Conservation (phyloP, 1,140 invertebrate genomes). For the Hyphantria cunea region DNA sequence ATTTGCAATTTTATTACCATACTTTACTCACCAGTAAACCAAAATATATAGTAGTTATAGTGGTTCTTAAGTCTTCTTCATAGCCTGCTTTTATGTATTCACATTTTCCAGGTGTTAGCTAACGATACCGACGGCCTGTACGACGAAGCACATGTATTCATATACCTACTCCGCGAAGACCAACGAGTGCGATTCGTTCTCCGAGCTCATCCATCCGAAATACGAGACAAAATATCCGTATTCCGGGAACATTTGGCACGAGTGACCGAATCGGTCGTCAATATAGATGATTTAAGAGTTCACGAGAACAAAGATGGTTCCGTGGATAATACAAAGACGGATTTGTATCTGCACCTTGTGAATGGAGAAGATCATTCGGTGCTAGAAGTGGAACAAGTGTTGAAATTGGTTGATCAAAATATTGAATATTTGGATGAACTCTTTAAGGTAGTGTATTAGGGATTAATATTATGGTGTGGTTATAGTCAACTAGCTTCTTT, state of each 20-base stretch:
- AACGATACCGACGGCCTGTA: slow-evolving; percentile 92
- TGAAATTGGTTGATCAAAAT: slow-evolving; percentile 94
- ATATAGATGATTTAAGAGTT: slow-evolving; percentile 95
- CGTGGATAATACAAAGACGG: slow-evolving; percentile 96
- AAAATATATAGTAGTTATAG: too few relatives aligned
- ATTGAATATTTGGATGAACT: slow-evolving; percentile 93
- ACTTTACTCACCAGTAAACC: too few relatives aligned
- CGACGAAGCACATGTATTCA: slow-evolving; percentile 92
- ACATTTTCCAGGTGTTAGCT: slow-evolving; percentile 85
- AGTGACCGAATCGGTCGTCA: slow-evolving; percentile 95
- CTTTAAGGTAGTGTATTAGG: slow-evolving; percentile 86
- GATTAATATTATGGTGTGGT: too few relatives aligned
- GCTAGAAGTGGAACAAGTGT: slow-evolving; percentile 91
- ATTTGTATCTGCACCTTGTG: slow-evolving; percentile 96
- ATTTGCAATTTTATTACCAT: too few relatives aligned
- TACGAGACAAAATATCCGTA: slow-evolving; percentile 88
- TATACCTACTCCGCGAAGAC: slow-evolving; percentile 95
- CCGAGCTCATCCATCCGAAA: slow-evolving; percentile 92
- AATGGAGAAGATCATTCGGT: slow-evolving; percentile 95
- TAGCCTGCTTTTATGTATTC: too few relatives aligned
- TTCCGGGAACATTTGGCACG: slow-evolving; percentile 90
- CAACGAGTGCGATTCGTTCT: slow-evolving; percentile 96
- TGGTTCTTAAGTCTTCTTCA: too few relatives aligned
- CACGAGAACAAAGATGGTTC: slow-evolving; percentile 96
- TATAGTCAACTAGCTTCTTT: too few relatives aligned